These are phyloP conservation scores for Rattus rattus DNA, from an alignment of 2,113 vertebrate genomes.

Conservation along the genomic window DNA sequence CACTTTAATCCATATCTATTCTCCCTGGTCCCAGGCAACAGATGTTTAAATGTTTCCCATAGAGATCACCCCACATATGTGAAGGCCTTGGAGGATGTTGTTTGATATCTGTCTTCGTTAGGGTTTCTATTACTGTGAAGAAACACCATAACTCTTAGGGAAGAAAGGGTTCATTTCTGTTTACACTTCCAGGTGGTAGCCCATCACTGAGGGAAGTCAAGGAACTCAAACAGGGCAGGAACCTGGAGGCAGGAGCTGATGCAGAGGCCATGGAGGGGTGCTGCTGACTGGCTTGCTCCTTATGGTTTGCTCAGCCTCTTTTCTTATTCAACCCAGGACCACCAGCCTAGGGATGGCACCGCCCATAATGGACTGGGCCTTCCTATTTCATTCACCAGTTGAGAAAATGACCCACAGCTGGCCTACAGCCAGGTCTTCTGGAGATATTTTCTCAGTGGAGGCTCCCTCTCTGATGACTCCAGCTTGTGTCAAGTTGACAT, in stretches of 20 bases:
- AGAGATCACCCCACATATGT: not conserved
- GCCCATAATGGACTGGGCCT: not conserved
- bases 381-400: not conserved
- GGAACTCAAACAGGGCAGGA: not conserved
- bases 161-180: not conserved
- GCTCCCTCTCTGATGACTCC: not conserved
- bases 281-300: not conserved
- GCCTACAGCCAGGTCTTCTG: not conserved
- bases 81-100: not conserved
- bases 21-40: not conserved
- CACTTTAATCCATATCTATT: not conserved
- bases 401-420: not conserved
- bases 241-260: not conserved
- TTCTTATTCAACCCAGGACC: not conserved
- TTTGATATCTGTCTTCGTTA: not conserved
- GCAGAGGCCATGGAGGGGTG: not conserved
- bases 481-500: not conserved
- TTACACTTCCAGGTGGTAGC: not conserved
- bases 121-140: not conserved
- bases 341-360: not conserved
- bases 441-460: not conserved
- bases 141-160: not conserved
- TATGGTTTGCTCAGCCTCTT: not conserved
- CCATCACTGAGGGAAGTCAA: not conserved
- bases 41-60: not conserved